These are phyloP conservation scores for Orchestia grillus DNA, from an alignment of 1,140 invertebrate genomes.

Conservation along the genomic window DNA sequence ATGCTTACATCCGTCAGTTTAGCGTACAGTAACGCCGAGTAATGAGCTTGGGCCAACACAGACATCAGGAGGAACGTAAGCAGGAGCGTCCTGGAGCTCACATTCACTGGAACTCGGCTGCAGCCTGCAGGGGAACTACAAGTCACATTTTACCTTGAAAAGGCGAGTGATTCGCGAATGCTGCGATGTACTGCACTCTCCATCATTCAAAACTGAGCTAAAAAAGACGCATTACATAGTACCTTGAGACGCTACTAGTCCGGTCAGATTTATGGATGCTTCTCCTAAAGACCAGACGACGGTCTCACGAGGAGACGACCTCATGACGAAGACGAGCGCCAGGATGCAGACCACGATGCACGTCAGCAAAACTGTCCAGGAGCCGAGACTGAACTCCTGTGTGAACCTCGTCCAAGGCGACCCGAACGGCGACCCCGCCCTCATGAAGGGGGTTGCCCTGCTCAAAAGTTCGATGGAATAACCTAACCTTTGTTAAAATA, in stretches of 20 bases:
- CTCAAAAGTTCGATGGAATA: background rate
- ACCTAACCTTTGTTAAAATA: background rate
- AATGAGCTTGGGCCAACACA: background rate
- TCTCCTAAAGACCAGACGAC: background rate
- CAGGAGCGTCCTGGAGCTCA: background rate
- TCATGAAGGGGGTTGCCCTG: background rate
- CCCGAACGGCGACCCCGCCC: background rate
- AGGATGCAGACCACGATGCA: background rate
- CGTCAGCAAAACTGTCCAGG: background rate
- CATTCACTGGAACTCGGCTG: background rate
- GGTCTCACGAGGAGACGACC: slow-evolving; percentile 10
- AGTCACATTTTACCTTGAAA: background rate
- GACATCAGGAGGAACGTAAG: background rate
- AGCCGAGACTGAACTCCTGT: background rate
- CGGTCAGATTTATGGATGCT: background rate
- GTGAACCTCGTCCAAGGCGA: slow-evolving; percentile 1
- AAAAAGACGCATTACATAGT: background rate
- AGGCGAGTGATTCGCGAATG: background rate
- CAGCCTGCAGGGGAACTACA: background rate
- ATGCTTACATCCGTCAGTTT: background rate
- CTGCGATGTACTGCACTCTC: background rate
- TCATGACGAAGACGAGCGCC: background rate
- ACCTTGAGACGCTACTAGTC: slow-evolving; percentile 23
- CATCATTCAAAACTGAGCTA: background rate
- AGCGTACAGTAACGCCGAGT: slow-evolving; percentile 41